phyloP scores from a whole-genome alignment of 2,888 invertebrate species.

The Drosophila basisetae region DNA sequence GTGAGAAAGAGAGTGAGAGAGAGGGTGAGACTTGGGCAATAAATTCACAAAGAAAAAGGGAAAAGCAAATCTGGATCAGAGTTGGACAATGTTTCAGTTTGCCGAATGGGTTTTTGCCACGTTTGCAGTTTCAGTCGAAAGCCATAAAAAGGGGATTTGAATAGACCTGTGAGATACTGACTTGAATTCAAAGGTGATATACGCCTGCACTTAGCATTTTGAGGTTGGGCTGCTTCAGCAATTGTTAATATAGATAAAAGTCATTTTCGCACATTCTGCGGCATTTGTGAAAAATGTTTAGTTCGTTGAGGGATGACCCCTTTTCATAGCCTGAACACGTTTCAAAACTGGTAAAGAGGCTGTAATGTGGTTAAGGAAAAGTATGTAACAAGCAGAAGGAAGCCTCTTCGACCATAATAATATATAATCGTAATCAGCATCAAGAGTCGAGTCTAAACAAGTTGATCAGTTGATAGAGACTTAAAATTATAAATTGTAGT shows the following conservation, averaged over 20 bases:
- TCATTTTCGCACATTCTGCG: conserved; percentile 19
- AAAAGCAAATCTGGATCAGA: conserved; percentile 19
- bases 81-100: conserved; percentile 5
- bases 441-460: neutral
- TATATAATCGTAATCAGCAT: neutral
- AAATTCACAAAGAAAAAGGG: neutral
- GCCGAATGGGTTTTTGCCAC: conserved; percentile 36
- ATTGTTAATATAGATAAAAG: conserved; percentile 2
- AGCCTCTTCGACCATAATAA: neutral
- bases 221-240: neutral
- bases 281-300: neutral
- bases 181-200: conserved; percentile 18
- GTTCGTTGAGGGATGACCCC: neutral
- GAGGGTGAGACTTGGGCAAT: neutral
- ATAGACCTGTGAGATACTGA: conserved; percentile 1
- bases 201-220: conserved; percentile 14
- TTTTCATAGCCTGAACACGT: neutral
- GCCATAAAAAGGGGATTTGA: conserved; percentile 41
- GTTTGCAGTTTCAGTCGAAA: conserved; percentile 53
- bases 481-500: neutral
- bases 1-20: neutral
- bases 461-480: neutral
- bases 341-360: neutral
- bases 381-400: neutral
- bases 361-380: neutral